Evolutionary conservation across 64 coral and sea anemone genomes (phyloP), one percentile per base, ranked within the genome.

Genomic region (Catalaphyllia jardinei): DNA sequence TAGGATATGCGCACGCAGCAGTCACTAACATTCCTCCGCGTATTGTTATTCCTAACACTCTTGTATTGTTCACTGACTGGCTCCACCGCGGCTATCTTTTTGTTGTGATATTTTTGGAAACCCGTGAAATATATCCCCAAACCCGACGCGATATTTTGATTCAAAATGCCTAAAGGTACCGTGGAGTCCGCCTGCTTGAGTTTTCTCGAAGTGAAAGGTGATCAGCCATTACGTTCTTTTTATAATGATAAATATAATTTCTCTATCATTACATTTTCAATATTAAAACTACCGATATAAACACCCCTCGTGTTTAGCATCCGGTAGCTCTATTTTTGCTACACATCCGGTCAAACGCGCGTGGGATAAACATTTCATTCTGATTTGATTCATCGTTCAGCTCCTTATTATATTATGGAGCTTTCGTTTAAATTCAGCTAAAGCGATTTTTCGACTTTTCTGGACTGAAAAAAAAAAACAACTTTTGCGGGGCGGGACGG

Each of bases 1-100:
- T 46, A n/a, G 49, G 39, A 18, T 64, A 76, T 93, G 92, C 92
- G 92, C 92, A 86, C 92, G 92, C 92, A 93, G 54, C 17, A 42
- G 17, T 86, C 90, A 24, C 67, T 38, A 89, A 76, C 92, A 93
- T 93, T 64, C 92, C 92, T 73, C 82, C 33, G 81, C 82, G 76
- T 83, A 73, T 71, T 86, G 61, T 87, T 62, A 10, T 2, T 30
- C 4, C 8, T 35, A 11, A 16, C 13, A 64, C 0, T 18, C 54
- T 73, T 59, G 76, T 80, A 33, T 12, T 79, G 49, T 39, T 1
- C 29, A 17, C 19, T 69, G 73, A 16, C 35, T 84, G 59, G 33
- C 33, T 35, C 33, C 3, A 35, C 33, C 33, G 33, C 33, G 55
- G 31, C 46, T 76, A 52, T 15, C 49, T 76, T 33, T 33, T 85